phyloP scores from a whole-genome alignment of 2,113 vertebrate species.

The Gallinago media region DNA sequence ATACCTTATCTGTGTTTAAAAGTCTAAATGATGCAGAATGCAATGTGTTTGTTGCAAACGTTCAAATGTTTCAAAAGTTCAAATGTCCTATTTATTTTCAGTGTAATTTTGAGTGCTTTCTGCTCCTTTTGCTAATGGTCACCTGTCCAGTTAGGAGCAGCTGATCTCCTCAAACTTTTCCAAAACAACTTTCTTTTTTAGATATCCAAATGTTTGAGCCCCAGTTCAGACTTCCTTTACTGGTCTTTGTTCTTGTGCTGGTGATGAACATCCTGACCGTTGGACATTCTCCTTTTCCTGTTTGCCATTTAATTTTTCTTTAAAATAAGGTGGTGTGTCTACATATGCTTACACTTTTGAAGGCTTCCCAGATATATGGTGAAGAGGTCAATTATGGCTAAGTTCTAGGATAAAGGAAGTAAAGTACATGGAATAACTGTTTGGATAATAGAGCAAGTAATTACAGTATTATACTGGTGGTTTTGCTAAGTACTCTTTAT shows the following conservation, averaged over 20 bases:
- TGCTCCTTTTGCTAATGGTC: neutral
- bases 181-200: neutral
- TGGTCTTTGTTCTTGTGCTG: neutral
- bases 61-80: neutral
- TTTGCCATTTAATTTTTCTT: neutral
- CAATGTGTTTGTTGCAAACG: neutral
- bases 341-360: neutral
- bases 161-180: neutral
- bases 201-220: neutral
- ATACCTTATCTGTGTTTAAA: neutral
- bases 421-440: neutral
- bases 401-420: neutral
- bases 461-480: neutral
- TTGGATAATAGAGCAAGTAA: neutral
- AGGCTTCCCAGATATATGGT: neutral
- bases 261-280: neutral
- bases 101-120: neutral
- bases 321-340: neutral
- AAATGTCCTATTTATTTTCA: neutral
- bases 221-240: neutral
- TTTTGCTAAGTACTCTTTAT: neutral
- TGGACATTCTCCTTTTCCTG: neutral
- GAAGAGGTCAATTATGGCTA: neutral
- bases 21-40: neutral
- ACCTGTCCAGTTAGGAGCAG: neutral